Base-by-base conservation (phyloP, 2,888 invertebrate genomes). In the Hydraecia micacea region DNA sequence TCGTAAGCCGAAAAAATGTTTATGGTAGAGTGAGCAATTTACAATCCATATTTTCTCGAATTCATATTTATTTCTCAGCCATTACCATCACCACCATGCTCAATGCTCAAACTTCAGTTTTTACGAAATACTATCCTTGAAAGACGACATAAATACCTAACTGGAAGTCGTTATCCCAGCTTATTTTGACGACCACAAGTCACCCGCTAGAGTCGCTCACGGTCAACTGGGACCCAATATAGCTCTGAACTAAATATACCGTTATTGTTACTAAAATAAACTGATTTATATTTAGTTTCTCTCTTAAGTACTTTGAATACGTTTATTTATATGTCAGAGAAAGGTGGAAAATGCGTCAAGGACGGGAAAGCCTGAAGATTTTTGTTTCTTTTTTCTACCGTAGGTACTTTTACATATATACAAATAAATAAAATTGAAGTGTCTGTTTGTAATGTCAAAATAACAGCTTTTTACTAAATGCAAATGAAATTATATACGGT, bases 201-300 rank as follows among this genome's bases (percentile, higher is more conserved):
- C n/a, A 39, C 28, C 21, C 8, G 13, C 8, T 32, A 25, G 49
- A 49, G 5, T 36, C 28, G 25, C 67, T 76, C 77, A 75, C 71
- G 77, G 74, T 83, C 81, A 81, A 73, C 39, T 42, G 75, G 21
- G 39, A 75, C 71, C 70, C 39, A 62, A 46, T 76, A 86, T 71
- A 87, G 39, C 69, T 63, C 39, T 8, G 21, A 36, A 68, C 80
- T 83, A 83, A 81, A 80, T 73, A 85, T 85, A 87, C 46, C 32
- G 28, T 36, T 28, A 76, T 60, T 79, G 77, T 77, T 72, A 77
- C 81, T 65, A 3, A 80, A 77, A 85, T 86, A 85, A 75, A 73
- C 69, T 32, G 32, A 68, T 62, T 58, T 83, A 79, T 79, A 76
- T 77, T 52, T 86, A 80, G 83, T 76, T 79, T 32, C 11, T 25